Base-by-base conservation (phyloP, 2,888 invertebrate species). In the Plebejus anna region DNA sequence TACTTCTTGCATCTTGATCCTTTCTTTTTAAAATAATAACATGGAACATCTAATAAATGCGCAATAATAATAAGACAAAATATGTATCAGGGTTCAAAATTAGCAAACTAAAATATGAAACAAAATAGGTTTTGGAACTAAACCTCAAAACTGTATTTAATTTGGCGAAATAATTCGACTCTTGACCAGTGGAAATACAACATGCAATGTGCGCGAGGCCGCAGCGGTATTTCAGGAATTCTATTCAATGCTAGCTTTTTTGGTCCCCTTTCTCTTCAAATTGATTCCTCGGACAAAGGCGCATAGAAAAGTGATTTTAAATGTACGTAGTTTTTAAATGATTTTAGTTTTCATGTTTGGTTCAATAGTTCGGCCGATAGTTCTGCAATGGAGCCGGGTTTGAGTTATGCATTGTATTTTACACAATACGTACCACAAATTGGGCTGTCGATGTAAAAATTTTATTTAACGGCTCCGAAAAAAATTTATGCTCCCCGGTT, bases 141-240 rank as follows among this genome's bases (percentile, higher is more conserved):
- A 36, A 66, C 36, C 32, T 32, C 11, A 32, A 66, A 66, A 66
- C 16, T 66, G 32, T 22, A 22, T 71, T 71, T 42, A 71, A 71
- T 71, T 22, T 42, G 55, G 47, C 73, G 51, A 55, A 51, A 55
- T 28, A 22, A 73, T 28, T 51, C 73, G 16, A 32, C 16, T 11
- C 55, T 55, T 32, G 55, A 32, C 13, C 13, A 32, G 73, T 73
- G 55, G 55, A 73, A 72, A 73, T 55, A 73, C 73, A 73, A 73
- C 73, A 73, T 73, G 73, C 73, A 73, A 73, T 73, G 55, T 73
- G 51, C 32, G 51, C 47, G 51, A 32, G 73, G 51, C 73, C 55
- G 32, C 55, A 72, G 51, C 73, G 73, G 73, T 51, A 73, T 73
- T 73, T 73, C 51, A 73, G 73, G 73, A 73, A 73, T 73, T 73